Evolutionary conservation across 30 jellyfish, hydroid and myxozoan genomes (phyloP).

Genomic region (Cassiopea xamachana): DNA sequence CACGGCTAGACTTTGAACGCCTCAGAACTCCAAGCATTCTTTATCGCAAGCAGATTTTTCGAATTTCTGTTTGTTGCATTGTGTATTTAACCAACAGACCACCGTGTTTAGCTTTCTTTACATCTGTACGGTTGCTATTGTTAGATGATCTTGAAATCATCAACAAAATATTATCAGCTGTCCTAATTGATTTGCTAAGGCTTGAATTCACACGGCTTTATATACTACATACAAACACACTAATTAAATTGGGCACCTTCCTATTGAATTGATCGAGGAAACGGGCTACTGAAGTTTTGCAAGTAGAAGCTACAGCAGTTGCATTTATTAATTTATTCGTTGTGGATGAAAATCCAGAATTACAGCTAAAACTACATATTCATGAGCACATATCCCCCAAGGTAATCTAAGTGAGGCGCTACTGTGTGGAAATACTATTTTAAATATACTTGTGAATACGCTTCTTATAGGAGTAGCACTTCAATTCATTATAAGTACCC

Average conservation of each 20-base stretch:
- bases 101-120: not conserved
- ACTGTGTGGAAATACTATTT: no score
- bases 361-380: no score
- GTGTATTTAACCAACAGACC: not conserved
- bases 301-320: no score
- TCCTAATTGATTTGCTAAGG: not conserved
- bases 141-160: not conserved
- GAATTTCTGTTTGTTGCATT: not conserved
- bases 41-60: not conserved
- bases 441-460: no score
- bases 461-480: no score
- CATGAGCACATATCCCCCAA: no score
- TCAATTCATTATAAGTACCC: no score
- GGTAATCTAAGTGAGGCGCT: no score
- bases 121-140: constrained; percentile 1
- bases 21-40: not conserved
- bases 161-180: constrained; percentile 9
- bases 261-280: not conserved
- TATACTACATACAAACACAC: not conserved
- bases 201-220: not conserved
- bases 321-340: no score
- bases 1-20: not conserved
- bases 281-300: not conserved
- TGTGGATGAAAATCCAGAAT: no score
- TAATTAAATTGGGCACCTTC: not conserved